Conservation (phyloP, 2,888 invertebrate species). For the Agrilus cyanescens region DNA sequence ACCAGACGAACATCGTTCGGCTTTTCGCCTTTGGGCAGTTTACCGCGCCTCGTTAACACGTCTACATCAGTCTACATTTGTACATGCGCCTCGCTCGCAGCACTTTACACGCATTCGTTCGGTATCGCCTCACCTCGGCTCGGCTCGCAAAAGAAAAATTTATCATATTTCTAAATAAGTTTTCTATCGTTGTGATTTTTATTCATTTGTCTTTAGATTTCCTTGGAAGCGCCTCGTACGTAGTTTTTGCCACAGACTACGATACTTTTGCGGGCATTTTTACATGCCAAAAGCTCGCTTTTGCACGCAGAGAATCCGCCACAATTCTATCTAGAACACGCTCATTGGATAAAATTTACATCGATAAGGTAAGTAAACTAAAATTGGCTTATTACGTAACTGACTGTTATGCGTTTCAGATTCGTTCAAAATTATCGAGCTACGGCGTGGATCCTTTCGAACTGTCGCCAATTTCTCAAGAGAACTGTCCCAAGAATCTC, state of each 20-base stretch:
- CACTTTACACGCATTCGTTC: too few species aligned
- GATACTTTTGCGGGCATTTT: conserved; percentile 62
- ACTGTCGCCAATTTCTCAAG: conserved; percentile 61
- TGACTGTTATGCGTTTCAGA: conserved; percentile 31
- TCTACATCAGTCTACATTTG: too few species aligned
- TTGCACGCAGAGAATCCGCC: conserved; percentile 65
- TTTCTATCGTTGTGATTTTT: background rate
- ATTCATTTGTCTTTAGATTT: conserved; percentile 42
- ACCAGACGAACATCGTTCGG: too few species aligned
- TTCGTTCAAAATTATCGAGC: conserved; percentile 49
- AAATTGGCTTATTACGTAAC: background rate
- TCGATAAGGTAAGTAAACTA: conserved; percentile 49
- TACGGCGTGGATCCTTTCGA: conserved; percentile 67
- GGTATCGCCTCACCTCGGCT: too few species aligned
- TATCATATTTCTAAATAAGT: too few species aligned
- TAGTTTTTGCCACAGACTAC: conserved; percentile 65
- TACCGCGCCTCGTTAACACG: too few species aligned
- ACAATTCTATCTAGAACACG: conserved; percentile 68
- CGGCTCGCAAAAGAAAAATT: too few species aligned
- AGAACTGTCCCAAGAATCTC: conserved; percentile 52
- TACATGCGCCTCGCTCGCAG: too few species aligned
- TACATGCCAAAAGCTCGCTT: conserved; percentile 65
- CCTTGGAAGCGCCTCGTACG: conserved; percentile 63
- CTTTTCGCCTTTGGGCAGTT: too few species aligned
- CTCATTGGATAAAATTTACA: conserved; percentile 55